Percentiles rank a stretch among this genome's conserved stretches.
Conservation (phyloP, 2,113 vertebrate genomes). For the Limanda limanda region DNA sequence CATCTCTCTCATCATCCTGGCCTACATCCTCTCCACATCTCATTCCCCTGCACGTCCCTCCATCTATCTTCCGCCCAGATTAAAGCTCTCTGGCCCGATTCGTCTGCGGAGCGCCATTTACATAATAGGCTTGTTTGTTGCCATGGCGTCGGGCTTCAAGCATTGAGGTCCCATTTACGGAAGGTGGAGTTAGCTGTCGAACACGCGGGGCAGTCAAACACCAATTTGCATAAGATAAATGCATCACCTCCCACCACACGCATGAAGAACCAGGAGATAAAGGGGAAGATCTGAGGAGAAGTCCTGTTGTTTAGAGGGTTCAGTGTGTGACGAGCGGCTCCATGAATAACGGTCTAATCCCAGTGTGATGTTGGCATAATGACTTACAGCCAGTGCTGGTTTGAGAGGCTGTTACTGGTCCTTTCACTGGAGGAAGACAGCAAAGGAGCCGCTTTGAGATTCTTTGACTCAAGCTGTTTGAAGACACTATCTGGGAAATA, state of each 20-base stretch:
- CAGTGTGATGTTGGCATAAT: slow-evolving; percentile 2
- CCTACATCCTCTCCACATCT: slow-evolving; percentile 48
- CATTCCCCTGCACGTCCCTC: slow-evolving; percentile 18
- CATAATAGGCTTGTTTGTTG: slow-evolving; percentile 57
- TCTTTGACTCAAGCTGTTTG: background rate
- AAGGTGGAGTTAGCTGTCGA: slow-evolving; percentile 35
- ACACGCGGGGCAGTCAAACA: slow-evolving; percentile 34
- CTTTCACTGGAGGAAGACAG: slow-evolving; percentile 1
- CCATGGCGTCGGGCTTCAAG: slow-evolving; percentile 52
- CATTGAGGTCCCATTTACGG: slow-evolving; percentile 33
- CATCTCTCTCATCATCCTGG: slow-evolving; percentile 46
- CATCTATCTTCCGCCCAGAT: slow-evolving; percentile 34
- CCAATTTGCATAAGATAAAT: slow-evolving; percentile 48
- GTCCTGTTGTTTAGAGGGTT: slow-evolving; percentile 14
- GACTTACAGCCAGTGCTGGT: background rate
- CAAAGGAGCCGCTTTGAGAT: background rate
- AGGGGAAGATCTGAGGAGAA: slow-evolving; percentile 8
- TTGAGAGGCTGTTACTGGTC: background rate
- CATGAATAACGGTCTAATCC: slow-evolving; percentile 2
- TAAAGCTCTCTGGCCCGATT: slow-evolving; percentile 39
- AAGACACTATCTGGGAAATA: no score
- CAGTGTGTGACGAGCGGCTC: slow-evolving; percentile 12
- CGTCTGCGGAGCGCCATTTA: slow-evolving; percentile 43
- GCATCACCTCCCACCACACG: slow-evolving; percentile 4
- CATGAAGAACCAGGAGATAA: background rate